Base-by-base conservation (phyloP, 2,888 invertebrate genomes). In the Acrobasis repandana region DNA sequence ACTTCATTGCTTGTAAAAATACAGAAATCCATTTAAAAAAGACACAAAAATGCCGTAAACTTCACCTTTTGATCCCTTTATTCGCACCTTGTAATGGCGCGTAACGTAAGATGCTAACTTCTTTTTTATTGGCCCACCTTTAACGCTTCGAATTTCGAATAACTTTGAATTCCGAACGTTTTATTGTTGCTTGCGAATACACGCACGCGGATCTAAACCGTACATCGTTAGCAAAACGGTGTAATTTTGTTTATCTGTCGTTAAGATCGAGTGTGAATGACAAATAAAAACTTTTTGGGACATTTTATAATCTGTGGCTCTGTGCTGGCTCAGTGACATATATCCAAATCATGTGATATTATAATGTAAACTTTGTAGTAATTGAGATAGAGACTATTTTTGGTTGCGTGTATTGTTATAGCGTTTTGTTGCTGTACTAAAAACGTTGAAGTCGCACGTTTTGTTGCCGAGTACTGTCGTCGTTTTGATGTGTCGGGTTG, bases 91-190 rank as follows among this genome's bases (percentile, higher is more conserved):
- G 79, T 86, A 82, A 85, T 83, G 76, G 77, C 79, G 73, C 76
- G 74, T 79, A 79, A 86, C 85, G 82, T 85, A 91, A 91, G 90
- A 86, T 82, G 87, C 86, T 88, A 88, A 91, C 88, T 88, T 88
- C 86, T 85, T 88, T 92, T 92, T 91, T 92, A 92, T 89, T 81
- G 85, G 78, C 83, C 72, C 88, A 90, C 91, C 90, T 91, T 89
- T 88, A 88, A 86, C 84, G 86, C 74, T 81, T 82, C 82, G 80
- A 81, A 80, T 83, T 88, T 82, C 82, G 73, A 86, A 88, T 85
- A 88, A 88, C 86, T 91, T 90, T 87, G 88, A 85, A 88, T 88
- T 86, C 83, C 75, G 80, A 83, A 84, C 82, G 79, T 82, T 90
- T 90, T 90, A 88, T 87, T 85, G 79, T 78, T 72, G 69, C 72